A percentile compares a stretch with the other conserved stretches of the same genome.
phyloP scores from a whole-genome alignment of 2,113 vertebrate genomes.

The Erinaceus europaeus region DNA sequence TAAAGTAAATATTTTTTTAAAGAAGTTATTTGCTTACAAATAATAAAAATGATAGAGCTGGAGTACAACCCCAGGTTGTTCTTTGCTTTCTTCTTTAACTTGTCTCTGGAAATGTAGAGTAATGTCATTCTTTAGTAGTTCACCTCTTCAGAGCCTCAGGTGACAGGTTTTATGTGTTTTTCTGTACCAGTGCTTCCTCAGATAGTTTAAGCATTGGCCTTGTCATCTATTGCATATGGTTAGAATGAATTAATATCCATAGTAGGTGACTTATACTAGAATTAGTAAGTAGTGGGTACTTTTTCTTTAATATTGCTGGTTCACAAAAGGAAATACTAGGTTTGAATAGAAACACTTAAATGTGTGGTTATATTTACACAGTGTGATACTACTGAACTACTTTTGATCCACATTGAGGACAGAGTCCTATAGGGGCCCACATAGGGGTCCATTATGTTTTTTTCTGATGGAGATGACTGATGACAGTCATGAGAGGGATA shows the following conservation, averaged over 20 bases:
- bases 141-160: background rate
- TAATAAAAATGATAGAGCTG: background rate
- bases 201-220: background rate
- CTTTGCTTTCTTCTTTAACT: background rate
- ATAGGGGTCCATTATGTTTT: too few relatives aligned
- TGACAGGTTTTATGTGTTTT: background rate
- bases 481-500: too few relatives aligned
- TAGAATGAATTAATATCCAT: background rate
- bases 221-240: background rate
- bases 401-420: too few relatives aligned
- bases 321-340: background rate
- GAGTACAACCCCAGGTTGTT: background rate
- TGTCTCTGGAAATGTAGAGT: background rate
- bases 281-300: background rate
- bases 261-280: background rate
- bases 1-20: too few relatives aligned
- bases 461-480: too few relatives aligned
- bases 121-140: background rate
- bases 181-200: background rate
- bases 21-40: too few relatives aligned
- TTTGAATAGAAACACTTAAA: constrained; percentile 23
- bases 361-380: background rate
- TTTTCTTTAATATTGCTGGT: background rate
- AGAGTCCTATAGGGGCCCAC: too few relatives aligned
- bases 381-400: background rate